Conservation (phyloP, 2,888 invertebrate genomes). For the Luperina nickerlii region DNA sequence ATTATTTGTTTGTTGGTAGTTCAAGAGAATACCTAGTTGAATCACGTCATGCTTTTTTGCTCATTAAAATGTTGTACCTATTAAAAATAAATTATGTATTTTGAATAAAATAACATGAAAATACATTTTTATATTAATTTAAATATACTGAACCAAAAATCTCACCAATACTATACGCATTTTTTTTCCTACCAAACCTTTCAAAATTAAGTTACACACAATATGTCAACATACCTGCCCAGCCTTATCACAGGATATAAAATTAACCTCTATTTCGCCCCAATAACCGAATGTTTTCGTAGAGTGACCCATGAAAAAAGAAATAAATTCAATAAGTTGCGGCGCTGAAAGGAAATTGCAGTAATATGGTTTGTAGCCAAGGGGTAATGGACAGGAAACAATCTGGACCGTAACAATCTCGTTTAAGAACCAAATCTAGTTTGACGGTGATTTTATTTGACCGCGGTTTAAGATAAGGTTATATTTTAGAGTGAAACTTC, state of each 20-base stretch:
- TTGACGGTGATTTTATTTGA: conserved; percentile 46
- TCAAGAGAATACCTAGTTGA: not conserved
- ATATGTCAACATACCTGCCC: conserved; percentile 35
- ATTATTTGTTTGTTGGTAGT: not conserved
- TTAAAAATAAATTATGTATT: not conserved
- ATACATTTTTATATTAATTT: not conserved
- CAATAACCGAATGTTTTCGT: conserved; percentile 63
- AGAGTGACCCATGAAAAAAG: conserved; percentile 72
- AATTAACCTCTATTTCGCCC: conserved; percentile 45
- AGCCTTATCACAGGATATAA: conserved; percentile 16
- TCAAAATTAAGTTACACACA: conserved; percentile 24
- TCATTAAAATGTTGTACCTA: not conserved
- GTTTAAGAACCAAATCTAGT: conserved; percentile 66
- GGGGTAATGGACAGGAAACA: conserved; percentile 82
- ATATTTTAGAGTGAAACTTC: conserved; percentile 1
- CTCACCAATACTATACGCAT: not conserved
- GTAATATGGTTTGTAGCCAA: conserved; percentile 78
- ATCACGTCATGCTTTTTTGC: not conserved
- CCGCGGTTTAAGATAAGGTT: conserved; percentile 4
- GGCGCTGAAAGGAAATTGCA: conserved; percentile 80
- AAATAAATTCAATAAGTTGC: conserved; percentile 83
- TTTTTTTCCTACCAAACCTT: not conserved
- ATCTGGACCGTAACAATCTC: conserved; percentile 68
- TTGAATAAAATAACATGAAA: not conserved
- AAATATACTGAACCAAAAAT: not conserved